Evolutionary conservation across 2,888 invertebrate genomes (phyloP), one percentile per base, ranked within the genome.

Genomic region (Machimus atricapillus): DNA sequence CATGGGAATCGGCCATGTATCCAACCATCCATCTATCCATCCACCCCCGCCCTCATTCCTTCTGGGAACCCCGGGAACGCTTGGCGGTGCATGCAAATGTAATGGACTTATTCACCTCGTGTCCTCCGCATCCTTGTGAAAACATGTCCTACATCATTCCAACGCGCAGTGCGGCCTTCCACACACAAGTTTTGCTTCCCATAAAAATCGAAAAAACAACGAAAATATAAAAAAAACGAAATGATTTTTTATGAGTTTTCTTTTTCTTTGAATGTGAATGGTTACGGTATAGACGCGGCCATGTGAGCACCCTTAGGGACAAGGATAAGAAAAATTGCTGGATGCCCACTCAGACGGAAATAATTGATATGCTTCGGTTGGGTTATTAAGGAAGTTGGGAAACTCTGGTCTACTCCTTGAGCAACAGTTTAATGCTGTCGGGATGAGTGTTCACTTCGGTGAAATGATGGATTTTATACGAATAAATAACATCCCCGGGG

Each of bases 71-170:
- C 23, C 2, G 12, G 16, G 27, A 52, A 27, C 16, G 52, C 14
- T n/a, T 52, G 79, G 8, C 46, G 7, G 52, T 56, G 79, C 79
- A 79, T 79, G 79, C 52, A 79, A 79, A 79, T 79, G 52, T 79
- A 79, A 52, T 46, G 79, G 79, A 79, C 52, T 79, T 52, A 79
- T 52, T 79, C 79, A 79, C 79, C 79, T 79, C 66, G n/a, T 79
- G 46, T 34, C 79, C 16, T 79, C 43, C 31, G 27, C 31, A 31
- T 40, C 31, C 14, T 52, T 52, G 52, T 52, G n/a, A 46, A 79
- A 79, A 79, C 52, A 79, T 79, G 52, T 79, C 52, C 79, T 52
- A 79, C 79, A 79, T 27, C 79, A 79, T 79, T 56, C 43, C 27
- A 27, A 14, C 66, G 66, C 7, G 23, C 3, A 27, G 66, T 27